Conservation (phyloP, 2,113 vertebrate species). For the Phrynosoma blainvillii region DNA sequence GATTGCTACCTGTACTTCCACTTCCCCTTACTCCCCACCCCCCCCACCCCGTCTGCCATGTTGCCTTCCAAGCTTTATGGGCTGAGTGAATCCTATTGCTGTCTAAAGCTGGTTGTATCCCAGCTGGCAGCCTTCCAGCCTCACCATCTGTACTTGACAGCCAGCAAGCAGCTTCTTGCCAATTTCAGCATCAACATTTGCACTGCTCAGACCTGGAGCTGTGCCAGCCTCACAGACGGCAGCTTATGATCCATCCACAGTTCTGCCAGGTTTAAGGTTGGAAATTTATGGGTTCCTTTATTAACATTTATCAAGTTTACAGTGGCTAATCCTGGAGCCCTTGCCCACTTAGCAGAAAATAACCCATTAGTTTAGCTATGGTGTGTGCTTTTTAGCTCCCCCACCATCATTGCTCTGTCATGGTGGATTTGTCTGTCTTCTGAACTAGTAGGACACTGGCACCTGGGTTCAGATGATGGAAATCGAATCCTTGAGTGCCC, state of each 20-base stretch:
- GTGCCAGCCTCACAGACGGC: constrained; percentile 52
- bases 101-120: neutral
- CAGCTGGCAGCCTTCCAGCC: constrained; percentile 33
- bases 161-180: constrained; percentile 10
- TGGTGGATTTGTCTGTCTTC: constrained; percentile 39
- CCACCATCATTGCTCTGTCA: constrained; percentile 25
- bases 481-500: constrained; percentile 12
- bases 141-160: constrained; percentile 59
- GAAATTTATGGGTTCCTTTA: constrained; percentile 67
- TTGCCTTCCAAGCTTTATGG: neutral
- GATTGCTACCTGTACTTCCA: neutral
- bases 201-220: constrained; percentile 22
- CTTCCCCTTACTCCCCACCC: neutral
- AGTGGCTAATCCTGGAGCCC: constrained; percentile 60
- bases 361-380: constrained; percentile 59
- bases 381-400: constrained; percentile 53
- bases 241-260: constrained; percentile 40
- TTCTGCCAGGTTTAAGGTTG: constrained; percentile 62
- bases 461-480: constrained; percentile 36
- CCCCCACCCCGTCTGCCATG: neutral
- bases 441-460: constrained; percentile 20
- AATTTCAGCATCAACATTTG: constrained; percentile 17
- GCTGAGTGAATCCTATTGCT: neutral
- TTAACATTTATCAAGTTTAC: constrained; percentile 64
- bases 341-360: constrained; percentile 72